Evolutionary conservation across 2,113 vertebrate species (phyloP).

Genomic region (Agapornis roseicollis): DNA sequence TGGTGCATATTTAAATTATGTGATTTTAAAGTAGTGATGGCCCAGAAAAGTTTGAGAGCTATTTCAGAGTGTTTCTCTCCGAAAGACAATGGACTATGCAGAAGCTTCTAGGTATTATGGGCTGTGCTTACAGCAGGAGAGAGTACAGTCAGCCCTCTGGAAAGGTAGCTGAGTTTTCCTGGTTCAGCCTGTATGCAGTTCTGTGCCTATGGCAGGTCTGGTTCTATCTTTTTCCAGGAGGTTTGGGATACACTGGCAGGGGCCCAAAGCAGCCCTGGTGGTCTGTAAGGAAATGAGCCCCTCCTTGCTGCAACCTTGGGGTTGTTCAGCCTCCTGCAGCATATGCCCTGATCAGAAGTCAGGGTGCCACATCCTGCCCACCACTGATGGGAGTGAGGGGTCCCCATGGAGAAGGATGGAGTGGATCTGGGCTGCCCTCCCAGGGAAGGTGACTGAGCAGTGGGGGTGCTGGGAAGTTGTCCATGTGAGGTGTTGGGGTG

Average conservation of each 20-base stretch:
- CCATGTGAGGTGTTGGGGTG: background rate
- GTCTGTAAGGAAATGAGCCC: background rate
- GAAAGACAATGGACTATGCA: slow-evolving; percentile 1
- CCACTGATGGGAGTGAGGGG: background rate
- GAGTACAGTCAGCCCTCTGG: background rate
- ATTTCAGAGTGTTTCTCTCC: background rate
- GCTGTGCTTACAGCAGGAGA: background rate
- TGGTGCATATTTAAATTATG: slow-evolving; percentile 23
- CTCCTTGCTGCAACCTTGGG: background rate
- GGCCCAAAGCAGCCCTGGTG: background rate
- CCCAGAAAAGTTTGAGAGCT: slow-evolving; percentile 57
- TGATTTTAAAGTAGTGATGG: slow-evolving; percentile 13
- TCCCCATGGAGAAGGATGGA: background rate
- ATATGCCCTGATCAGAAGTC: background rate
- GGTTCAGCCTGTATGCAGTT: background rate
- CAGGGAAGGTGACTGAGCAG: background rate
- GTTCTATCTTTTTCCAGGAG: background rate
- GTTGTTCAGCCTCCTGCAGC: background rate
- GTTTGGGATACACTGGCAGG: background rate
- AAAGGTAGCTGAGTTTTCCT: background rate
- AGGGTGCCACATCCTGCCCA: background rate
- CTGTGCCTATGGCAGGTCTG: background rate
- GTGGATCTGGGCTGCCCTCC: background rate
- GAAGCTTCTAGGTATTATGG: slow-evolving; percentile 2
- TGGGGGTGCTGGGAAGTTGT: background rate